Conservation (phyloP, 2,113 vertebrate genomes). For the Chaenocephalus aceratus region DNA sequence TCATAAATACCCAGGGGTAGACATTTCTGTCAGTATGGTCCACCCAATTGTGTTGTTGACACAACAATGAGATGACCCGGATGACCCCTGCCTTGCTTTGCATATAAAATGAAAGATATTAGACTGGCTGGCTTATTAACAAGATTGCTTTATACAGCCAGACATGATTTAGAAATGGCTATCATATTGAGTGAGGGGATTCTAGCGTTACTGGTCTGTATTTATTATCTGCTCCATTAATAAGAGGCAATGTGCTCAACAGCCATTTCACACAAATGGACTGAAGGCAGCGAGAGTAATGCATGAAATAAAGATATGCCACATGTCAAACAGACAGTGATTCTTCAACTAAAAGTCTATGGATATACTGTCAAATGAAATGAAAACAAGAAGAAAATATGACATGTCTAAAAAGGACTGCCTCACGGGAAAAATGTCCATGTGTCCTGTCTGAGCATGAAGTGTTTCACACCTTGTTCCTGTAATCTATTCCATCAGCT, state of each 20-base stretch:
- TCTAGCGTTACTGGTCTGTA: conserved; percentile 72
- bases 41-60: conserved; percentile 59
- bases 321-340: conserved; percentile 65
- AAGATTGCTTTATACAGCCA: conserved; percentile 76
- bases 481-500: conserved; percentile 59
- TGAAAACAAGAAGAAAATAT: conserved; percentile 8
- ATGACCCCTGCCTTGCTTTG: conserved; percentile 66
- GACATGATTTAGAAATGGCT: conserved; percentile 77
- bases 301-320: conserved; percentile 43
- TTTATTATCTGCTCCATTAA: conserved; percentile 81
- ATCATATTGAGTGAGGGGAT: conserved; percentile 80
- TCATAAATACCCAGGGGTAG: conserved; percentile 28
- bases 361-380: conserved; percentile 51
- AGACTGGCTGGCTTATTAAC: conserved; percentile 72
- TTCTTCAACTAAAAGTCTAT: conserved; percentile 56
- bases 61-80: conserved; percentile 46
- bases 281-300: conserved; percentile 58
- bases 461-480: conserved; percentile 61
- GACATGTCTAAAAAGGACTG: conserved; percentile 29
- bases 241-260: conserved; percentile 77
- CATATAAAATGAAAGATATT: conserved; percentile 76
- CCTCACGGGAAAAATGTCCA: conserved; percentile 39
- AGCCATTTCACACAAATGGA: conserved; percentile 75
- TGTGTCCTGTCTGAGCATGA: conserved; percentile 53
- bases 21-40: conserved; percentile 38